Evolutionary conservation across 2,888 invertebrate species (phyloP).

Genomic region (Tethea ocularis): DNA sequence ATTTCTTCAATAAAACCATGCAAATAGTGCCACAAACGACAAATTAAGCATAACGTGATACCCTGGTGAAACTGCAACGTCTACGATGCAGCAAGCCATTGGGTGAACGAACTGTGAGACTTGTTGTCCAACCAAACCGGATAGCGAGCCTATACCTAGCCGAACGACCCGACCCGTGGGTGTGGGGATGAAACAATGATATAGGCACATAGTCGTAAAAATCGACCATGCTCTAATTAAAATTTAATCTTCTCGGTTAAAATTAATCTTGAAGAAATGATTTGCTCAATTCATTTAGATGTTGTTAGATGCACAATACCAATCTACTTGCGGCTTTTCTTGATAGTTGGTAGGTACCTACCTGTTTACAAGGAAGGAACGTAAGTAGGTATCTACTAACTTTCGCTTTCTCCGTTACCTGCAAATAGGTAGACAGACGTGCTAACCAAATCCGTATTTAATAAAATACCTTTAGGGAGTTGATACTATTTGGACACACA

Average conservation of each 20-base stretch:
- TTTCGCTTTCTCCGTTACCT: too few relatives aligned
- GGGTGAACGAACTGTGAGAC: constrained; percentile 74
- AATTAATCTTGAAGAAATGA: too few relatives aligned
- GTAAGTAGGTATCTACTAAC: too few relatives aligned
- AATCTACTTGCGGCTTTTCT: too few relatives aligned
- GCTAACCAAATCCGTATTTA: too few relatives aligned
- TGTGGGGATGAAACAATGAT: constrained; percentile 34
- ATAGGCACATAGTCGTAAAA: constrained; percentile 43
- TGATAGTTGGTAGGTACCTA: too few relatives aligned
- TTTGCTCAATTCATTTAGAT: too few relatives aligned
- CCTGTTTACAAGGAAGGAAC: too few relatives aligned
- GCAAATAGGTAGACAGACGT: too few relatives aligned
- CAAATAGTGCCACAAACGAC: background rate
- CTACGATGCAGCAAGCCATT: constrained; percentile 61
- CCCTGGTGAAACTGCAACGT: constrained; percentile 66
- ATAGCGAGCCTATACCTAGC: constrained; percentile 69
- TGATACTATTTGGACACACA: too few relatives aligned
- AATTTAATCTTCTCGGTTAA: background rate
- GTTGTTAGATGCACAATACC: too few relatives aligned
- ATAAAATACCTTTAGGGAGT: too few relatives aligned
- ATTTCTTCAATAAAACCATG: background rate
- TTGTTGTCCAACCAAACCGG: constrained; percentile 71
- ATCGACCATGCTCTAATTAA: constrained; percentile 47
- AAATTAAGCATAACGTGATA: constrained; percentile 55
- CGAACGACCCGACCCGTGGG: constrained; percentile 42